Percentiles rank a stretch among this genome's conserved stretches.
Conservation (phyloP, 2,797 vertebrate genomes). For the Spea hammondii region DNA sequence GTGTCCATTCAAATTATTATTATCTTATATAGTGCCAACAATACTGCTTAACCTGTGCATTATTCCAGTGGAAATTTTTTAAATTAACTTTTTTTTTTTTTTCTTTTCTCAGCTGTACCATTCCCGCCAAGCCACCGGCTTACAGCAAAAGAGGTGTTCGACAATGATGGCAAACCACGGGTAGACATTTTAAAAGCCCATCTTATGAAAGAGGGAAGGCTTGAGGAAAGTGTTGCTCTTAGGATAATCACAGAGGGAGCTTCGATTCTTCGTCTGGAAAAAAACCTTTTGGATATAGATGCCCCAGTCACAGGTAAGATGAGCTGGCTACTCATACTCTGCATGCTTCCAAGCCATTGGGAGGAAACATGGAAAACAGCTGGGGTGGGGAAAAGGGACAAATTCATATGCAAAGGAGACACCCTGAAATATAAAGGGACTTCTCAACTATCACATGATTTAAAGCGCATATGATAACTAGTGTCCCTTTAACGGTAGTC, state of each 20-base stretch:
- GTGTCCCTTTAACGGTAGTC: no score
- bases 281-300: slow-evolving; percentile 95
- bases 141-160: slow-evolving; percentile 96
- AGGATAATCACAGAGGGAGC: slow-evolving; percentile 93
- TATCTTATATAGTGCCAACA: no score
- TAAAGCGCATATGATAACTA: no score
- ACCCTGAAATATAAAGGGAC: no score
- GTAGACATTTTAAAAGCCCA: slow-evolving; percentile 97
- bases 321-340: slow-evolving; percentile 41
- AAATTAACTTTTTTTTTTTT: slow-evolving; percentile 15
- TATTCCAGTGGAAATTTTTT: no score
- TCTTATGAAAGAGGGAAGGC: slow-evolving; percentile 95
- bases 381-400: no score
- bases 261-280: slow-evolving; percentile 89
- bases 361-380: no score
- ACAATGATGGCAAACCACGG: slow-evolving; percentile 93
- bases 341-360: no score
- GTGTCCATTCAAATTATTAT: no score
- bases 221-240: slow-evolving; percentile 91
- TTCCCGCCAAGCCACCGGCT: slow-evolving; percentile 96
- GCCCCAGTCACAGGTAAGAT: slow-evolving; percentile 90
- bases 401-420: no score
- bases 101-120: slow-evolving; percentile 81
- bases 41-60: no score
- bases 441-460: no score